These are phyloP conservation scores for Herpailurus yagouaroundi DNA, from an alignment of 2,113 vertebrate species.

Conservation along the genomic window DNA sequence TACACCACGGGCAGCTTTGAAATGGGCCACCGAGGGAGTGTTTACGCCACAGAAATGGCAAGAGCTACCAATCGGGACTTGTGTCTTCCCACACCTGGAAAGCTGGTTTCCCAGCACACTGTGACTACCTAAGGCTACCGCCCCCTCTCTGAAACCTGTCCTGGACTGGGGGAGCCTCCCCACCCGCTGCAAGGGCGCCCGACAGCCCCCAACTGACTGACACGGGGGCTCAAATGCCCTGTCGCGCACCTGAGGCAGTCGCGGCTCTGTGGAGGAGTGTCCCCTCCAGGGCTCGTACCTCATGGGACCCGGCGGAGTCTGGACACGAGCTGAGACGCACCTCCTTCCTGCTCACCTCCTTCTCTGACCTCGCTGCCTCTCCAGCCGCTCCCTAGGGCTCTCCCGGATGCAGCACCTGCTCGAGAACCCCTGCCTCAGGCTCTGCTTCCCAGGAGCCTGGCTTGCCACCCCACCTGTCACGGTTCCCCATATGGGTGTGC, in stretches of 20 bases:
- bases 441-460: not conserved
- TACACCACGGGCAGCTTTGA: not conserved
- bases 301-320: not conserved
- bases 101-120: not conserved
- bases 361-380: too few species aligned
- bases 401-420: rapidly evolving
- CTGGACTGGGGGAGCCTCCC: not conserved
- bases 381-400: not conserved
- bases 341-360: too few species aligned
- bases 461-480: rapidly evolving
- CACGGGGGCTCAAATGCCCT: rapidly evolving
- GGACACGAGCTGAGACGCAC: not conserved
- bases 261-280: too few species aligned
- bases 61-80: not conserved
- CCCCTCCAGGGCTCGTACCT: not conserved
- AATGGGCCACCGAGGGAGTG: not conserved
- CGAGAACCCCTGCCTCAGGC: not conserved
- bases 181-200: not conserved
- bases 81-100: rapidly evolving
- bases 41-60: not conserved
- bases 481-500: rapidly evolving
- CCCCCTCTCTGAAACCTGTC: not conserved
- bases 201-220: not conserved
- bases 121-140: not conserved
- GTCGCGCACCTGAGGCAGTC: rapidly evolving